A percentile compares a stretch with the other conserved stretches of the same genome.
phyloP scores from a whole-genome alignment of 2,888 invertebrate genomes.

The Drosophila nr. perissopoda region DNA sequence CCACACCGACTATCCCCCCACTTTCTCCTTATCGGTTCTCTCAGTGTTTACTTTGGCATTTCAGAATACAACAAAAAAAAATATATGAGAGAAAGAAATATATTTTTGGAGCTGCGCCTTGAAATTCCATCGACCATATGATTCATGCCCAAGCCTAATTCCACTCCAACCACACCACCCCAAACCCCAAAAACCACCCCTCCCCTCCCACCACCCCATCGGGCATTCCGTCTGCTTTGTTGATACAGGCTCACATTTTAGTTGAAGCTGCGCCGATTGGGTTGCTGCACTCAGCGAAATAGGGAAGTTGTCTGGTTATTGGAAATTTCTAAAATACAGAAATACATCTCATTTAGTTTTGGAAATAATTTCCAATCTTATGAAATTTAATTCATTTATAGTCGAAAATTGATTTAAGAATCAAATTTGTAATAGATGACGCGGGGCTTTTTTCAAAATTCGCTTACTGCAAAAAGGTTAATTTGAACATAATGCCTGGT shows the following conservation, averaged over 20 bases:
- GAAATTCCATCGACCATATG: slow-evolving; percentile 67
- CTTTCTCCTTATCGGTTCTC: slow-evolving; percentile 19
- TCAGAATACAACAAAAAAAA: slow-evolving; percentile 17
- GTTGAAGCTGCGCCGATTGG: slow-evolving; percentile 9
- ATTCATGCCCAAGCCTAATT: slow-evolving; percentile 34
- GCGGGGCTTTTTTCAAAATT: not conserved
- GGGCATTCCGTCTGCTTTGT: slow-evolving; percentile 27
- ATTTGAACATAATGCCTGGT: not conserved
- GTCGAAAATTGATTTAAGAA: not conserved
- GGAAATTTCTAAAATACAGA: not conserved
- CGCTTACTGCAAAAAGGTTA: not conserved
- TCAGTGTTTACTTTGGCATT: slow-evolving; percentile 58
- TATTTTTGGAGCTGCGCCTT: slow-evolving; percentile 58
- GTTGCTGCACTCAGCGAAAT: not conserved
- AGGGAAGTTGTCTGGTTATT: not conserved
- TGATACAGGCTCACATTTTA: slow-evolving; percentile 63
- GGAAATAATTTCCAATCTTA: not conserved
- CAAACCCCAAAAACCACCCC: not conserved
- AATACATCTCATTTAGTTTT: not conserved
- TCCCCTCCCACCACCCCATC: not conserved
- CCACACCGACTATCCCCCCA: not conserved
- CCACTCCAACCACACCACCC: not conserved
- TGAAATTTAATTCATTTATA: not conserved
- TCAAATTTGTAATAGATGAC: not conserved
- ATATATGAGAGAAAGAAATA: slow-evolving; percentile 1